Evolutionary conservation across 1,140 invertebrate genomes (phyloP), one percentile per base, ranked within the genome.

Genomic region (Anastatus disparis): DNA sequence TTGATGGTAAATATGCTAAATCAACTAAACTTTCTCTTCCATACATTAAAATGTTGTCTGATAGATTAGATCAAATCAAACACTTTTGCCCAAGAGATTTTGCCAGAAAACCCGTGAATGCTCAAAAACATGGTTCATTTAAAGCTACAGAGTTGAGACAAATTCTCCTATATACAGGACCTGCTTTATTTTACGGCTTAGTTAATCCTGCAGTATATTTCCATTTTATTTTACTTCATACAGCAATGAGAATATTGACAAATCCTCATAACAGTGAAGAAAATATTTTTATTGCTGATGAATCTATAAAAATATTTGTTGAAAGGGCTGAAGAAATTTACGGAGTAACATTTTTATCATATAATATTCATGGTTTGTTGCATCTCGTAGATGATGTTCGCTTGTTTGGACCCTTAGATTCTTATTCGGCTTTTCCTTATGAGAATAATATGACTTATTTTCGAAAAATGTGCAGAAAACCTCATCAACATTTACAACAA

Each of bases 401-500:
- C 24, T 29, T 42, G 38, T 56, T 73, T 12, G 71, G 74, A 10
- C 35, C 74, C 27, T 17, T 73, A 20, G 71, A 75, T 50, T 46
- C 38, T 13, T 71, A 61, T 46, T 70, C 61, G 15, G 70, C 67
- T 13, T 72, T 75, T 62, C 66, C 62, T 8, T 75, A 70, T 26
- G 74, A 75, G 29, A 75, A 74, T 26, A 63, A 42, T 55, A 67
- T 75, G 29, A 48, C 29, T 2, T 44, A 50, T 17, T 72, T 48
- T 61, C 40, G 70, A 17, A 58, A 38, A 24, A n/a, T 42, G 2
- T 73, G 20, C 22, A 71, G 48, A 20, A 76, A 76, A 58, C 73
- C 73, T n/a, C 52, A 61, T 52, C 17, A 70, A n/a, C 52, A 53
- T 4, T 59, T 76, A 17, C 61, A 76, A 52, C 71, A 76, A 71